Base-by-base conservation (phyloP, 2,888 invertebrate genomes). In the Penaeus monodon region DNA sequence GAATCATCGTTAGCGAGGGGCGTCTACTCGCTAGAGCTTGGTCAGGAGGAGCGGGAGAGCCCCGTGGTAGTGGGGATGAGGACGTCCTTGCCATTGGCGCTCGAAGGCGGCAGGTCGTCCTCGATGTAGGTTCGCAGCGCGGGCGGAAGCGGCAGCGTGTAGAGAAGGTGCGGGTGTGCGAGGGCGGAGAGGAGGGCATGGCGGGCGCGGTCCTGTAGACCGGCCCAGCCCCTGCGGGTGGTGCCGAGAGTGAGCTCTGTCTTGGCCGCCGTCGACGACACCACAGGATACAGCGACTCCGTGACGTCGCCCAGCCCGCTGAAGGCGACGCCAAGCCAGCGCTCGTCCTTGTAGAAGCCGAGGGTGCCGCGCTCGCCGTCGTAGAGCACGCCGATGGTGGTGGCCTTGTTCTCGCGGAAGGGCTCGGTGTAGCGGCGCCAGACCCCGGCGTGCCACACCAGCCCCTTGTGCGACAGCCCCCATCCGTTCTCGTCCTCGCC, bases 391-490 rank as follows among this genome's bases (percentile, higher is more conserved):
- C 96, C 96, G 68, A 96, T 93, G 57, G 94, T 94, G 0, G 95
- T 95, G 17, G 95, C 93, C 91, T 94, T 94, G 91, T 96, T 95
- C 91, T 96, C 95, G 89, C 94, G 93, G 91, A 96, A 96, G 0
- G 95, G 94, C 91, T 94, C 94, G 6, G 95, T 95, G 91, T 95
- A 96, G 85, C 94, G 93, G 65, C 94, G 92, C 91, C 94, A 94
- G 84, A 94, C 92, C 27, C 95, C 95, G 38, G 93, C 93, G 91
- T 96, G 95, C 95, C 95, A 95, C 0, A 95, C 91, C 14, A 94
- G 91, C 10, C 96, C 96, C 92, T 95, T 95, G 91, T 96, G 96
- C 0, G 95, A 95, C 33, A 96, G 92, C 0, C 95, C 96, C 95
- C 95, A 96, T 80, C 95, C 94, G 89, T 94, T 93, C 78, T 94